Evolutionary conservation across 2,888 invertebrate genomes (phyloP).

Genomic region (Megastigmus dorsalis): DNA sequence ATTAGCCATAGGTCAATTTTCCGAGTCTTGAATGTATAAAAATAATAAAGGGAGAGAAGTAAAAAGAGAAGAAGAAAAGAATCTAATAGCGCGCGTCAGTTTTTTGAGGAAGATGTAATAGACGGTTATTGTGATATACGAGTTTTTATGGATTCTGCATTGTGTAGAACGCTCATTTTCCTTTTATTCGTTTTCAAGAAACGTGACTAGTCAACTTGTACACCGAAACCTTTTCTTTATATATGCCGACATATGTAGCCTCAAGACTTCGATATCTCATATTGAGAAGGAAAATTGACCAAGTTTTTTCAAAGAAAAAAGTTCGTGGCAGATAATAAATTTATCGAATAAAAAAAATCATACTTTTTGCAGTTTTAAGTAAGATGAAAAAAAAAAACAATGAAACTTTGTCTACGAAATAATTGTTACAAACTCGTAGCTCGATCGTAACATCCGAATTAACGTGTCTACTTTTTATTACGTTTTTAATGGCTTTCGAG

Average conservation of each 20-base stretch:
- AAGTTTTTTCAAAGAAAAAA: conserved; percentile 13
- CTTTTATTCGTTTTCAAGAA: neutral
- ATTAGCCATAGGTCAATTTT: conserved; percentile 38
- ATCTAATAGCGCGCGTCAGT: neutral
- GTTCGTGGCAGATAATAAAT: neutral
- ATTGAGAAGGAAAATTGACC: conserved; percentile 46
- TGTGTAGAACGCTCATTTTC: neutral
- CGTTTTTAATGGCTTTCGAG: conserved; percentile 40
- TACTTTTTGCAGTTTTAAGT: conserved; percentile 42
- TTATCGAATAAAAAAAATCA: conserved; percentile 22
- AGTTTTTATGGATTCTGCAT: conserved; percentile 2
- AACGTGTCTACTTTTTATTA: conserved; percentile 44
- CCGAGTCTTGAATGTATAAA: conserved; percentile 39
- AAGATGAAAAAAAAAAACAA: too few species aligned
- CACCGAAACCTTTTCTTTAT: neutral
- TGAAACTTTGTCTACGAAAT: conserved; percentile 41
- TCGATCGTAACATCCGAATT: conserved; percentile 48
- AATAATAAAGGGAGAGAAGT: too few species aligned
- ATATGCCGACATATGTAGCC: neutral
- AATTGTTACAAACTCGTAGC: conserved; percentile 43
- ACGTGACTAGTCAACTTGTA: neutral
- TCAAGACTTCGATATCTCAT: conserved; percentile 46
- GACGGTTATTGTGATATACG: conserved; percentile 19
- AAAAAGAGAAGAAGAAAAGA: neutral
- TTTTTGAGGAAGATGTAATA: conserved; percentile 10